A percentile compares a stretch with the other conserved stretches of the same genome.
These are phyloP conservation scores for Colistium nudipinnis DNA, from an alignment of 2,113 vertebrate species.

Conservation along the genomic window DNA sequence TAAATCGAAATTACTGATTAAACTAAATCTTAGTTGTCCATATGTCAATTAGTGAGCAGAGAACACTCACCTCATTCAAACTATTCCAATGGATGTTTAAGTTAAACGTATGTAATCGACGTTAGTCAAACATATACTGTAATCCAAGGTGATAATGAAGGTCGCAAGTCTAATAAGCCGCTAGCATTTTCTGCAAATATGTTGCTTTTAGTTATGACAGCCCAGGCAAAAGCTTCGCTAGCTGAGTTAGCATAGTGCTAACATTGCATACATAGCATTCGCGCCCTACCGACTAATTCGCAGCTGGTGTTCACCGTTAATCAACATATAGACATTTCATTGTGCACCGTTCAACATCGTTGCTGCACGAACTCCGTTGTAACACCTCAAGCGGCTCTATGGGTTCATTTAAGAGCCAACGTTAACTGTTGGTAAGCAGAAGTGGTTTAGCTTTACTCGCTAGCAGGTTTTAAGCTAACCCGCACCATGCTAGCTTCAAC, in stretches of 20 bases:
- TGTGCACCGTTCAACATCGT: neutral
- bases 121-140: too few species aligned
- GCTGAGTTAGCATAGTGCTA: slow-evolving; percentile 45
- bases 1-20: too few species aligned
- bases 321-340: neutral
- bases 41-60: too few species aligned
- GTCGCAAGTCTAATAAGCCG: too few species aligned
- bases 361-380: accelerated
- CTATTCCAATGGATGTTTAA: too few species aligned
- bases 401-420: neutral
- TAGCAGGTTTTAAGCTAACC: slow-evolving; percentile 30
- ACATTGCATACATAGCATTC: slow-evolving; percentile 10
- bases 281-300: slow-evolving; percentile 20
- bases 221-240: too few species aligned
- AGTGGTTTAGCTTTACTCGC: neutral
- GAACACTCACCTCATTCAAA: too few species aligned
- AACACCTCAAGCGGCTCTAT: accelerated
- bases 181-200: neutral
- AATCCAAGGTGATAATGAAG: too few species aligned
- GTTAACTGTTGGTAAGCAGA: slow-evolving; percentile 21
- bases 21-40: too few species aligned
- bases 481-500: slow-evolving; percentile 30
- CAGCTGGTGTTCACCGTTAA: neutral
- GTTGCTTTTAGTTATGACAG: neutral
- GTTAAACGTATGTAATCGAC: too few species aligned